Evolutionary conservation across 1,140 invertebrate species (phyloP).

Genomic region (Orchestia grillus): DNA sequence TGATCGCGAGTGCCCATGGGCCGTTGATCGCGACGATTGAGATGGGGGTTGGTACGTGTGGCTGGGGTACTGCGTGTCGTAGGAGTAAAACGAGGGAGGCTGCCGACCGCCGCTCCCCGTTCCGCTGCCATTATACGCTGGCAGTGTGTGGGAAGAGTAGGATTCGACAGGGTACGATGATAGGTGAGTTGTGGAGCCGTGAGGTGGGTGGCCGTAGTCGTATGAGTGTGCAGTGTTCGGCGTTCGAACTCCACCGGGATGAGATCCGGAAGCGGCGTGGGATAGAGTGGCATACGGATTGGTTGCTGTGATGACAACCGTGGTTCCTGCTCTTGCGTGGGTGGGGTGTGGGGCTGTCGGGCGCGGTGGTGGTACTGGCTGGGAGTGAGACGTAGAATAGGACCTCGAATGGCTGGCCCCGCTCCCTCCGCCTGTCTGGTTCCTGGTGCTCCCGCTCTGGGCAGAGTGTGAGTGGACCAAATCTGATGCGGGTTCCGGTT

Average conservation of each 20-base stretch:
- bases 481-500: slow-evolving; percentile 45
- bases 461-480: slow-evolving; percentile 50
- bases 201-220: slow-evolving; percentile 51
- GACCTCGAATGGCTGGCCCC: slow-evolving; percentile 26
- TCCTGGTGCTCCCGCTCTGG: neutral
- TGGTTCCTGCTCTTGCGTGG: slow-evolving; percentile 38
- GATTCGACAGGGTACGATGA: slow-evolving; percentile 55
- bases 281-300: slow-evolving; percentile 54
- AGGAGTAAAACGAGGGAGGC: slow-evolving; percentile 47
- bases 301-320: slow-evolving; percentile 53
- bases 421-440: slow-evolving; percentile 11
- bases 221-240: slow-evolving; percentile 56
- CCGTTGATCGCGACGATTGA: slow-evolving; percentile 42
- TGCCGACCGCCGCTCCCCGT: slow-evolving; percentile 7
- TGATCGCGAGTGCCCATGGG: slow-evolving; percentile 37
- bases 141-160: slow-evolving; percentile 53
- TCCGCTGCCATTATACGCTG: slow-evolving; percentile 46
- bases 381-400: slow-evolving; percentile 52
- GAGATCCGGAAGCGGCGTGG: slow-evolving; percentile 48
- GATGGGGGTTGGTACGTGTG: slow-evolving; percentile 49
- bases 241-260: slow-evolving; percentile 56
- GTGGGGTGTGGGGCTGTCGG: slow-evolving; percentile 40
- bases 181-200: slow-evolving; percentile 37
- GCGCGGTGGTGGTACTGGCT: slow-evolving; percentile 56
- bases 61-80: slow-evolving; percentile 46